Conservation (phyloP, 92 coral and sea anemone genomes). For the Porites cylindrica region DNA sequence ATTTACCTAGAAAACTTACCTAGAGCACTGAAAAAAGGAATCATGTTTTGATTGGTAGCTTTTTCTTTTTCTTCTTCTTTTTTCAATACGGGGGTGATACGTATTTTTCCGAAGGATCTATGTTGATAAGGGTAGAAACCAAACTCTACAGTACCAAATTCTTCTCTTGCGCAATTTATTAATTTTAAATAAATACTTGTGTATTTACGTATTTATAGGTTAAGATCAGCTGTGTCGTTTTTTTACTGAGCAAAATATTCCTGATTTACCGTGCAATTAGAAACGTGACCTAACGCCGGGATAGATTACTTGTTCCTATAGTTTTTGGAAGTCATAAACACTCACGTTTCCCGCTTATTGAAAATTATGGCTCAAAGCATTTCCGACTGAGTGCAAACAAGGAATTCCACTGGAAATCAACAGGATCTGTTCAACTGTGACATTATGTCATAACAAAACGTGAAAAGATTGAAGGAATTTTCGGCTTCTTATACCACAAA, state of each 20-base stretch:
- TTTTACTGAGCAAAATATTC: background rate
- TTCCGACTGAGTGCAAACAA: conserved; percentile 7
- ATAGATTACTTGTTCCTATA: background rate
- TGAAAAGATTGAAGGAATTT: conserved; percentile 36
- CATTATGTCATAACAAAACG: conserved; percentile 2
- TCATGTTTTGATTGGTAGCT: too few relatives aligned
- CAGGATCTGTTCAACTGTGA: conserved; percentile 8
- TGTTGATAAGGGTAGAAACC: too few relatives aligned
- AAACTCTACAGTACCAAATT: too few relatives aligned
- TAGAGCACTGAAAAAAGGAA: too few relatives aligned
- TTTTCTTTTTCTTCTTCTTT: too few relatives aligned
- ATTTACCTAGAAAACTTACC: too few relatives aligned
- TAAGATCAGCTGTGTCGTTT: too few relatives aligned
- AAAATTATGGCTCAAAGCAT: conserved; percentile 9
- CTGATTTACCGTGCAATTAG: background rate
- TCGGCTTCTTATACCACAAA: background rate
- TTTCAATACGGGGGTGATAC: too few relatives aligned
- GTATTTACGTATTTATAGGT: too few relatives aligned
- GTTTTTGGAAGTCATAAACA: background rate
- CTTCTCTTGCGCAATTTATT: too few relatives aligned
- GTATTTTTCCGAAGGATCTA: too few relatives aligned
- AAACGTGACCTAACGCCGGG: background rate
- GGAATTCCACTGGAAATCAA: background rate
- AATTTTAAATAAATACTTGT: too few relatives aligned
- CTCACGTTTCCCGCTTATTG: conserved; percentile 16